Conservation (phyloP, 2,888 invertebrate species). For the Mythimna albipuncta region DNA sequence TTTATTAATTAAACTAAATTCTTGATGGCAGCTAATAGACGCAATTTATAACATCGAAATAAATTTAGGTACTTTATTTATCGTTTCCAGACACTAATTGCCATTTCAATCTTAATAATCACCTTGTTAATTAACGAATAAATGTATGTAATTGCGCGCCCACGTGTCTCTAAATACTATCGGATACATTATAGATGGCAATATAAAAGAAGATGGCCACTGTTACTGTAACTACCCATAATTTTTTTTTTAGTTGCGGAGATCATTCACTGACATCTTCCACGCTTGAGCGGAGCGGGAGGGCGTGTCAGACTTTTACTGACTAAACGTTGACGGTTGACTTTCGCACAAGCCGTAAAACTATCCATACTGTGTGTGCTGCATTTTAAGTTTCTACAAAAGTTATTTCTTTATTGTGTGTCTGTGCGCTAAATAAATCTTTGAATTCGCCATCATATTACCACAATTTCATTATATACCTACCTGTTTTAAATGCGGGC, state of each 20-base stretch:
- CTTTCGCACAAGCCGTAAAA: too few relatives aligned
- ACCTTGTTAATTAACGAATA: conserved; percentile 28
- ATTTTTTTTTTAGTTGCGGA: too few relatives aligned
- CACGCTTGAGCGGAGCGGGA: too few relatives aligned
- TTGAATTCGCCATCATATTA: conserved; percentile 40
- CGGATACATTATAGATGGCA: conserved; percentile 27
- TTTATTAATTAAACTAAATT: neutral
- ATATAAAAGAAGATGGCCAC: conserved; percentile 14
- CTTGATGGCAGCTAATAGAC: neutral
- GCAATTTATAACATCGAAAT: conserved; percentile 5
- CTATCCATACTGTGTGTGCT: too few relatives aligned
- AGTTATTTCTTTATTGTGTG: too few relatives aligned
- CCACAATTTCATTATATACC: conserved; percentile 48
- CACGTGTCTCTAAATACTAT: neutral
- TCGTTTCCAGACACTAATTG: conserved; percentile 31
- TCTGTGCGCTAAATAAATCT: neutral
- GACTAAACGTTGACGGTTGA: too few relatives aligned
- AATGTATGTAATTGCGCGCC: conserved; percentile 22
- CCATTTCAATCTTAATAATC: conserved; percentile 27
- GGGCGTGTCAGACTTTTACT: too few relatives aligned
- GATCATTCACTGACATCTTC: too few relatives aligned
- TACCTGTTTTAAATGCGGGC: conserved; percentile 64
- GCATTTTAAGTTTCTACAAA: too few relatives aligned
- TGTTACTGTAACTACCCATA: neutral
- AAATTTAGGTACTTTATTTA: conserved; percentile 16